Evolutionary conservation across 1,140 invertebrate genomes (phyloP).

Genomic region (Drusus annulatus): DNA sequence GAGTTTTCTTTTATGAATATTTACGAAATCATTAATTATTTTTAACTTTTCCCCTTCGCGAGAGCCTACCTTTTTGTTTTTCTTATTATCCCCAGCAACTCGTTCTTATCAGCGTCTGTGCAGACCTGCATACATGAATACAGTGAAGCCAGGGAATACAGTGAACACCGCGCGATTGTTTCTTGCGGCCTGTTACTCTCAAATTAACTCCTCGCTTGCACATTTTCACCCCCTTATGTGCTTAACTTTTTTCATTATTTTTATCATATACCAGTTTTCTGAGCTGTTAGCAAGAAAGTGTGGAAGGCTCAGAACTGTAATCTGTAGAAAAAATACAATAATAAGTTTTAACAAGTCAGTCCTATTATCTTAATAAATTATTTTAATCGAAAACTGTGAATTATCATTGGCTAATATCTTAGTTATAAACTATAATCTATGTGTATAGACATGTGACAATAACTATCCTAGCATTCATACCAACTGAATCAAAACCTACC

Average conservation of each 20-base stretch:
- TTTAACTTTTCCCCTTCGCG: slow-evolving; percentile 55
- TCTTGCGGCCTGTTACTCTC: slow-evolving; percentile 41
- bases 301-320: too few species aligned
- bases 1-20: slow-evolving; percentile 60
- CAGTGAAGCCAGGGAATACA: slow-evolving; percentile 47
- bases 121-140: slow-evolving; percentile 60
- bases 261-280: slow-evolving; percentile 18
- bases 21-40: slow-evolving; percentile 61
- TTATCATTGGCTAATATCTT: too few species aligned
- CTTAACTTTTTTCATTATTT: slow-evolving; percentile 39
- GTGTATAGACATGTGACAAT: too few species aligned
- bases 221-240: slow-evolving; percentile 38
- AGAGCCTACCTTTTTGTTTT: slow-evolving; percentile 53
- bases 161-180: slow-evolving; percentile 56
- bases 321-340: too few species aligned
- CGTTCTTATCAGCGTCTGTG: slow-evolving; percentile 55
- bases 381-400: too few species aligned
- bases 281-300: not conserved
- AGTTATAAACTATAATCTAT: too few species aligned
- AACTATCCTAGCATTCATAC: too few species aligned
- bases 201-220: slow-evolving; percentile 52
- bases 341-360: too few species aligned
- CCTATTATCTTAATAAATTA: too few species aligned
- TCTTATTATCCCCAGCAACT: slow-evolving; percentile 55
- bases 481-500: too few species aligned